These are phyloP conservation scores for Coryphaenoides rupestris DNA, from an alignment of 2,113 vertebrate species.

Conservation along the genomic window DNA sequence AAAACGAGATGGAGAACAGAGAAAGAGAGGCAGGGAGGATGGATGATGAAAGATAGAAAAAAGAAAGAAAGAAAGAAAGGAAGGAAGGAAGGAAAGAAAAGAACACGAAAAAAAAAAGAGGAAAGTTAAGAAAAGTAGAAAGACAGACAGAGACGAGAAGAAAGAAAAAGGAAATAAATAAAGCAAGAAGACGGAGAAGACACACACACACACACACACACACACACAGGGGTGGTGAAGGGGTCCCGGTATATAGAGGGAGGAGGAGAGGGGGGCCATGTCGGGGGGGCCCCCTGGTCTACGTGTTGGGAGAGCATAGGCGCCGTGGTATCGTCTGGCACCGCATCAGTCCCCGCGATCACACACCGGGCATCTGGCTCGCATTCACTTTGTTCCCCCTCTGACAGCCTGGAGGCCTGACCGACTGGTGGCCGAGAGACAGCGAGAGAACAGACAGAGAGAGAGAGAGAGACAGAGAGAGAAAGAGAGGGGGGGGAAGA, in stretches of 20 bases:
- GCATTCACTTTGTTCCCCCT: constrained; percentile 68
- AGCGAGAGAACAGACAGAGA: constrained; percentile 5
- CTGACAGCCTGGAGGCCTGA: constrained; percentile 62
- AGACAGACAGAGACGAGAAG: no score
- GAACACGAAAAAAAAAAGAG: constrained; percentile 38
- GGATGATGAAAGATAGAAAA: constrained; percentile 32
- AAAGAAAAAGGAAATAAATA: neutral
- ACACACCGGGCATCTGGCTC: constrained; percentile 61
- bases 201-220: no score
- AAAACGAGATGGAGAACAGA: no score
- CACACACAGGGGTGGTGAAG: constrained; percentile 16
- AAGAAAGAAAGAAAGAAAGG: constrained; percentile 3
- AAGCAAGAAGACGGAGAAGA: neutral
- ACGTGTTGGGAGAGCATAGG: constrained; percentile 59
- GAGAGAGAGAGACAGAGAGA: neutral
- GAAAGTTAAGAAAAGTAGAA: neutral
- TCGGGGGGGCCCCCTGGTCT: no score
- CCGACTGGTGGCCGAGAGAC: constrained; percentile 48
- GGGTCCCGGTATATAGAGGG: constrained; percentile 7
- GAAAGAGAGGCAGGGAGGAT: neutral
- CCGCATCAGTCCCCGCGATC: constrained; percentile 66
- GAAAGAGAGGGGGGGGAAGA: neutral
- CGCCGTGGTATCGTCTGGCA: constrained; percentile 60
- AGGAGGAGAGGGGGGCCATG: no score
- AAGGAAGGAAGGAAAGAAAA: neutral